phyloP scores from a whole-genome alignment of 2,797 vertebrate genomes.

The Acanthurus leucopareius region DNA sequence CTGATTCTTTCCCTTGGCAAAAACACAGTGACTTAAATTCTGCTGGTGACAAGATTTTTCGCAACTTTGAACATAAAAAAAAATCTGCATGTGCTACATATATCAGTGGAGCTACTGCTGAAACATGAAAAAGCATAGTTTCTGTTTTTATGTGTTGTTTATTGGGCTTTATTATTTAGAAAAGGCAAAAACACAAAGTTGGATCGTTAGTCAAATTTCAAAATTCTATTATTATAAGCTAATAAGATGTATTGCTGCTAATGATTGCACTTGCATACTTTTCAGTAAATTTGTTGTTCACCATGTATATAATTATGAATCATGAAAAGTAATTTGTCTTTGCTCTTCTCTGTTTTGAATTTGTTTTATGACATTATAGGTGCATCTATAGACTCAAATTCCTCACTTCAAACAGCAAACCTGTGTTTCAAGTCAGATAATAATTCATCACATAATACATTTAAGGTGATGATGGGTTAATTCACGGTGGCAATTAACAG shows the following conservation, averaged over 20 bases:
- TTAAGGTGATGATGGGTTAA: conserved; percentile 46
- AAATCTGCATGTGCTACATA: background rate
- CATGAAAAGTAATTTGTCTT: background rate
- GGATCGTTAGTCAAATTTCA: conserved; percentile 15
- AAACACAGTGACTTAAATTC: conserved; percentile 27
- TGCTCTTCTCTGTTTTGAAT: conserved; percentile 23
- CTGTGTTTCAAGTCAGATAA: conserved; percentile 29
- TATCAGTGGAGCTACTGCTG: background rate
- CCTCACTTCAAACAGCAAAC: conserved; percentile 36
- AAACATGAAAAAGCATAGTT: background rate
- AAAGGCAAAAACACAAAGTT: conserved; percentile 30
- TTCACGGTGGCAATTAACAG: conserved; percentile 32
- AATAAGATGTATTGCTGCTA: background rate
- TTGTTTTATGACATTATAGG: conserved; percentile 23
- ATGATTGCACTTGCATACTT: background rate
- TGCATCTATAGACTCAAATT: conserved; percentile 2
- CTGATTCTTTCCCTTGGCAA: conserved; percentile 14
- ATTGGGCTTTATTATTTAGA: conserved; percentile 10
- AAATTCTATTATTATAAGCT: conserved; percentile 12
- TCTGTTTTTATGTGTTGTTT: background rate
- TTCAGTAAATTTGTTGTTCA: background rate
- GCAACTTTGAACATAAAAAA: background rate
- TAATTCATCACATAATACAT: conserved; percentile 18
- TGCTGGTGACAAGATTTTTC: conserved; percentile 16
- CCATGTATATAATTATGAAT: background rate